Evolutionary conservation across 2,888 invertebrate genomes (phyloP), one percentile per base, ranked within the genome.

Genomic region (Copidosoma aretas): DNA sequence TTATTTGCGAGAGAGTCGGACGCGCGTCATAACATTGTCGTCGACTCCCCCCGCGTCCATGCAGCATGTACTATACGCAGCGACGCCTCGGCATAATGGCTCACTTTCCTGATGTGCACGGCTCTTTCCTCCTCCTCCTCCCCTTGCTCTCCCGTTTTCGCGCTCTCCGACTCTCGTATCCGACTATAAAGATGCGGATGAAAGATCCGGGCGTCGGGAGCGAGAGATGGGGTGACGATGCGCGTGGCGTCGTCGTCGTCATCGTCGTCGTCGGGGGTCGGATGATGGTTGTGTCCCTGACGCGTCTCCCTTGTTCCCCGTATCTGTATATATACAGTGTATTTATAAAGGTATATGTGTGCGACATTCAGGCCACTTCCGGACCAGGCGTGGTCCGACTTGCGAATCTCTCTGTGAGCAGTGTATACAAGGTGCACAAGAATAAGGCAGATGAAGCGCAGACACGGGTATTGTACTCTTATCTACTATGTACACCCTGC

Each of bases 51-150:
- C 4, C 8, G 32, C 3, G 32, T 32, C 8, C 8, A 32, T 32
- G 8, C 8, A 32, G 51, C 25, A n/a, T n/a, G n/a, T n/a, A n/a
- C n/a, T n/a, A n/a, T n/a, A n/a, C n/a, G n/a, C n/a, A n/a, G 71
- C 75, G 77, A 79, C 77, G 78, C 77, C 77, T 76, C 74, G 73
- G 73, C 52, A 71, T 77, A 79, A 77, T 75, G 75, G 72, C 71
- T 60, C 43, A 14, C 19, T 57, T 57, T 22, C 10, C n/a, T 56
- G n/a, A n/a, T n/a, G 8, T 32, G 8, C 32, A 32, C 32, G 32
- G 32, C 32, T 32, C 32, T 32, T 32, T 24, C 24, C 60, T 68
- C 60, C 67, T 62, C 70, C 71, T 70, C 71, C 69, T 65, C 68
- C 72, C 68, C 69, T 71, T 21, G 25, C 17, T 32, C 8, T 32